These are phyloP conservation scores for Hipposideros armiger DNA, from an alignment of 2,113 vertebrate species.

Conservation along the genomic window DNA sequence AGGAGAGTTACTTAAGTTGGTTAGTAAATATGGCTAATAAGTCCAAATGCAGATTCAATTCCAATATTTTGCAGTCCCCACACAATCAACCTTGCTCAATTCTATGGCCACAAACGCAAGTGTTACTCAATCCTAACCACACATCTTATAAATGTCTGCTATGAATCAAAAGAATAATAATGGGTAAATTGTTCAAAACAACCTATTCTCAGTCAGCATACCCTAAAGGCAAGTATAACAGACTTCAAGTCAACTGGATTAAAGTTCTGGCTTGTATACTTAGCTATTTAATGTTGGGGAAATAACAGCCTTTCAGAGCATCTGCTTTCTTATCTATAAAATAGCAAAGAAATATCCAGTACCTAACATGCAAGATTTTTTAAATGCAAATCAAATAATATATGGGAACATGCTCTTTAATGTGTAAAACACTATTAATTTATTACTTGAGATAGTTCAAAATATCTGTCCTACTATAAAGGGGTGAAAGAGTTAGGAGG, in stretches of 20 bases:
- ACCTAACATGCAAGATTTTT: neutral
- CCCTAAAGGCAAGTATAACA: neutral
- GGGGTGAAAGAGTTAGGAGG: neutral
- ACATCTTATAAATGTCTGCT: constrained; percentile 21
- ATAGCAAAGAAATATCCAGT: constrained; percentile 25
- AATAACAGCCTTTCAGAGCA: constrained; percentile 25
- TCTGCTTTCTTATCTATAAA: constrained; percentile 42
- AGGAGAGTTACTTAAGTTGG: constrained; percentile 6
- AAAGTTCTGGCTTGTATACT: constrained; percentile 21
- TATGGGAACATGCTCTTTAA: neutral
- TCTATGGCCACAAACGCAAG: constrained; percentile 9
- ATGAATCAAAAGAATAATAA: neutral
- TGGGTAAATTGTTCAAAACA: neutral
- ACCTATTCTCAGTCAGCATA: constrained; percentile 5
- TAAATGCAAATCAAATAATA: constrained; percentile 43
- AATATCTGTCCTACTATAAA: neutral
- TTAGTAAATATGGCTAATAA: neutral
- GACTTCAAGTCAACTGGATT: constrained; percentile 40
- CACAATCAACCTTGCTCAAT: constrained; percentile 20
- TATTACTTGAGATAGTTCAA: constrained; percentile 12
- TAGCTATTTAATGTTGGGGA: constrained; percentile 32
- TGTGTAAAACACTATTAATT: constrained; percentile 9
- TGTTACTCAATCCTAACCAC: constrained; percentile 47
- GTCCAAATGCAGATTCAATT: neutral
- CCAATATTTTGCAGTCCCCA: neutral